Conservation (phyloP, 2,888 invertebrate species). For the Dryomyza anilis region DNA sequence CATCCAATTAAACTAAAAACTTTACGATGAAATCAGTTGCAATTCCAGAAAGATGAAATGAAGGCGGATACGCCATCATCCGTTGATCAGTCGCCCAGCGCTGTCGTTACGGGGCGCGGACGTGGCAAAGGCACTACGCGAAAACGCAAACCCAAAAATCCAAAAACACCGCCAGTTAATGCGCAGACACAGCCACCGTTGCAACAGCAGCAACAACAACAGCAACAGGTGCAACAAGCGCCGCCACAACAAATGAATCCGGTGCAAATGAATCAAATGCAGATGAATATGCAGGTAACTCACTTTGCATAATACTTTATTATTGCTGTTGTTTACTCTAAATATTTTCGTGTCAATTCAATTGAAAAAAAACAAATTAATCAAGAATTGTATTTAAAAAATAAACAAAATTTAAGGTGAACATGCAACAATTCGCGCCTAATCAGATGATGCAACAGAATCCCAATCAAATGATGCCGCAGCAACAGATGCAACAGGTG, state of each 20-base stretch:
- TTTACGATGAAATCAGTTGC: no score
- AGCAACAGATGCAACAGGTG: conserved; percentile 52
- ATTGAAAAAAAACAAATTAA: not conserved
- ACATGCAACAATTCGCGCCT: conserved; percentile 60
- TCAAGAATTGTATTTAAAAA: not conserved
- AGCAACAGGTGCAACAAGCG: conserved; percentile 46
- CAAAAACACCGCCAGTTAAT: conserved; percentile 62
- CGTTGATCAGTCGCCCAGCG: conserved; percentile 61
- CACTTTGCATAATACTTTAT: not conserved
- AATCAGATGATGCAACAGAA: conserved; percentile 58
- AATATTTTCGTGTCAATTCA: not conserved
- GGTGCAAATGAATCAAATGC: conserved; percentile 53
- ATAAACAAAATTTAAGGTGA: conserved; percentile 44
- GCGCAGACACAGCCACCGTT: conserved; percentile 47
- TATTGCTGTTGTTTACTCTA: not conserved
- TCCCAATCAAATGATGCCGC: conserved; percentile 62
- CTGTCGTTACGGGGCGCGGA: conserved; percentile 55
- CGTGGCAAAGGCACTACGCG: conserved; percentile 59
- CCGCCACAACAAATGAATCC: conserved; percentile 58
- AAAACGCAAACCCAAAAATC: conserved; percentile 59
- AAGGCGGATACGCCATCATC: conserved; percentile 69
- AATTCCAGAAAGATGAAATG: conserved; percentile 67
- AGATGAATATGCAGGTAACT: conserved; percentile 59
- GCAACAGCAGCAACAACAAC: conserved; percentile 60
- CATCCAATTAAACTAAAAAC: not conserved